These are phyloP conservation scores for Chironomus striatipennis DNA, from an alignment of 1,140 invertebrate genomes.

Conservation along the genomic window DNA sequence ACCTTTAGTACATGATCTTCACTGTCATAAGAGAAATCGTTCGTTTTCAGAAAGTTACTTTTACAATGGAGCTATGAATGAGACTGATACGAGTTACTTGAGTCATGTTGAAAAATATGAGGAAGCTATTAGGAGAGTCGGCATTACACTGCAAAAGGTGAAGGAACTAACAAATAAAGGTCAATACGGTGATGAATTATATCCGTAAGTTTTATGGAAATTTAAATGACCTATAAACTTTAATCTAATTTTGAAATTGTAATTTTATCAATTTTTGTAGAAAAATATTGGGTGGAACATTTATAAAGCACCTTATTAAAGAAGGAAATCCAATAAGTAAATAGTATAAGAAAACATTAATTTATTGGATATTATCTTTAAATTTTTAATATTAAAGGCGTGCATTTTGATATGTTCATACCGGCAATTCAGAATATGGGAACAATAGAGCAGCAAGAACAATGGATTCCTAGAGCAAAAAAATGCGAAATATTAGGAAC, in stretches of 20 bases:
- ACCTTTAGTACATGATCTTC: not conserved
- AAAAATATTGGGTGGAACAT: slow-evolving; percentile 57
- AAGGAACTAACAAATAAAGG: slow-evolving; percentile 49
- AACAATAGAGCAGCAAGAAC: slow-evolving; percentile 70
- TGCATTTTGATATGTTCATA: slow-evolving; percentile 63
- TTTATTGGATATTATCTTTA: not conserved
- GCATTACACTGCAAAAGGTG: slow-evolving; percentile 59
- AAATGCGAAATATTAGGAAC: slow-evolving; percentile 78
- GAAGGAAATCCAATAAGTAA: slow-evolving; percentile 66
- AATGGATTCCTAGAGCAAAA: slow-evolving; percentile 79
- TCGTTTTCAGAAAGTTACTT: slow-evolving; percentile 58
- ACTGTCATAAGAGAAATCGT: slow-evolving; percentile 24
- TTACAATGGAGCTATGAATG: slow-evolving; percentile 57
- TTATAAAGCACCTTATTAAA: slow-evolving; percentile 66
- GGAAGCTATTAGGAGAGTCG: slow-evolving; percentile 63
- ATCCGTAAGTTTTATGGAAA: slow-evolving; percentile 37
- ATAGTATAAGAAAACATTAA: not conserved
- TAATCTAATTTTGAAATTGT: not conserved
- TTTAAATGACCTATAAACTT: slow-evolving; percentile 20
- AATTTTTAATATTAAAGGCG: not conserved
- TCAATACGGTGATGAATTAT: slow-evolving; percentile 48
- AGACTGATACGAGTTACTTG: slow-evolving; percentile 59
- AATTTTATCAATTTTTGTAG: slow-evolving; percentile 40
- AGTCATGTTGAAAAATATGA: slow-evolving; percentile 81
- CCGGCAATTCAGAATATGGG: slow-evolving; percentile 80